Base-by-base conservation (phyloP, 2,113 vertebrate genomes). In the Ophiodon elongatus region DNA sequence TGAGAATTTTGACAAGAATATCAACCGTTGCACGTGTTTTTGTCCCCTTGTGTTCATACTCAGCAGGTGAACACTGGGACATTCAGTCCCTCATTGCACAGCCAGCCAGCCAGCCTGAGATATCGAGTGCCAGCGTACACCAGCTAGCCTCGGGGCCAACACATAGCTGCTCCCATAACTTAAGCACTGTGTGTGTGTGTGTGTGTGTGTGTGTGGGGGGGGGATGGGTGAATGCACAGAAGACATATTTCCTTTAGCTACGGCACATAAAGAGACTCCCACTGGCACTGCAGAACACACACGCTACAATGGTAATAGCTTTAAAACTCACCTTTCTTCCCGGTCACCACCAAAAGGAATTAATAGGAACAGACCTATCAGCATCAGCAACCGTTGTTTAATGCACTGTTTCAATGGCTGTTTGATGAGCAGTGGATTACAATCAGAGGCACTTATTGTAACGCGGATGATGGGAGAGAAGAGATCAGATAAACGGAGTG, bases 371-470 rank as follows among this genome's bases (percentile, higher is more conserved):
- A 14, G 23, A 41, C n/a, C 29, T 39, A 45, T 57, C 52, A 4
- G 0, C 25, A 27, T 25, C 50, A 43, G 45, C n/a, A 23, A 29
- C 70, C 14, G 5, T 0, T 68, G 65, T 60, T 79, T 82, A 67
- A 75, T 59, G 50, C n/a, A 10, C 17, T 31, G 66, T 8, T 83
- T 52, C 59, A 84, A 41, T 50, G 25, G 6, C 17, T 65, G 2
- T 72, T 66, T 83, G 64, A 81, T 67, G 39, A 71, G 50, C 9
- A 45, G 6, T 31, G 2, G 76, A 6, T 67, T 29, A 71, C 37
- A 63, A 71, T 78, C 45, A 14, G 54, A 79, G 79, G 50, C 4
- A 19, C 39, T 74, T 5, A 60, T 6, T 4, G 54, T 64, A 52
- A 52, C 29, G 19, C 35, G 54, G 39, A 59, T 37, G 43, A 79